Evolutionary conservation across 2,797 vertebrate genomes (phyloP), one percentile per base, ranked within the genome.

Genomic region (Sebastes nivosus): DNA sequence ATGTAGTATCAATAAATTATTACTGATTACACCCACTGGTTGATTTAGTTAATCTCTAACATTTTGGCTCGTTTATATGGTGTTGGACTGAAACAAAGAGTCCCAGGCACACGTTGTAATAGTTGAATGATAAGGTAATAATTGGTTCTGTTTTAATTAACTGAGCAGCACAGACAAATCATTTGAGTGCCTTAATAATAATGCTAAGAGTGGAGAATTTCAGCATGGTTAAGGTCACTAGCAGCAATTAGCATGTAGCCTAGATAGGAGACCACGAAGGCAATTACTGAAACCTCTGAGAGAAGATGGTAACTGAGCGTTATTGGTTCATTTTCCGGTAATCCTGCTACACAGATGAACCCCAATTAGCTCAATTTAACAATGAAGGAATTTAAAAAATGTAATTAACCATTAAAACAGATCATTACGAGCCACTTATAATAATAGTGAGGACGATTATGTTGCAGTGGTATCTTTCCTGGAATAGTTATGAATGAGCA

Each of bases 81-180:
- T 34, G 14, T 38, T 25, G 3, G 11, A 34, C 4, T 50, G n/a
- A 81, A 67, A 73, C 32, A 59, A 80, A 27, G 13, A 57, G 57
- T 75, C 30, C 13, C 25, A n/a, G 58, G 27, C 32, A 60, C n/a
- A 27, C 2, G 16, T 61, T 66, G 14, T 25, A 30, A 66, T 77
- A 29, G 13, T 22, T 61, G 14, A 6, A 24, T 32, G n/a, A 57
- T 72, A 27, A 66, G 5, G 4, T 60, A 30, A 74, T 67, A 75
- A 84, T 59, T 72, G 20, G 24, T 14, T 66, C 2, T 65, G 20
- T 73, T 81, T 83, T 50, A 84, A 83, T 82, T 36, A 80, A 79
- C 54, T 18, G 29, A 77, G 58, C 38, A 46, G 29, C 38, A 5
- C 18, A 61, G 27, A 67, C 50, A 52, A 64, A 67, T 52, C n/a